Evolutionary conservation across 2,888 invertebrate genomes (phyloP).

Genomic region (Yponomeuta sedellus): DNA sequence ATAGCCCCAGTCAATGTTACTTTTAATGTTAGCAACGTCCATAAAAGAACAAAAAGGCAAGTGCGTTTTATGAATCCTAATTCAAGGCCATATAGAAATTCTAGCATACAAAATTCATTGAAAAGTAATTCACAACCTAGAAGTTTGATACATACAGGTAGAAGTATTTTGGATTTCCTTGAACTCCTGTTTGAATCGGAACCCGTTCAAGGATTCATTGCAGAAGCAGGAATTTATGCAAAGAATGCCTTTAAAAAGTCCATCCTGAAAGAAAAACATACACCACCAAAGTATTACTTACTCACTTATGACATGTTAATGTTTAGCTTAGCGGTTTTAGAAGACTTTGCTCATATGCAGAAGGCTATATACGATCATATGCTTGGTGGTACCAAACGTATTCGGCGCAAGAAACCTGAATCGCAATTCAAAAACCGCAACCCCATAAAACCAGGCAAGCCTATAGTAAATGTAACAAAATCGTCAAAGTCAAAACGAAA

Average conservation of each 20-base stretch:
- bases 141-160: conserved; percentile 19
- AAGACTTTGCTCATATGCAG: conserved; percentile 46
- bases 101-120: not conserved
- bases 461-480: not conserved
- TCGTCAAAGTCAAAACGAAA: not conserved
- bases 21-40: not conserved
- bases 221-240: conserved; percentile 38
- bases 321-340: conserved; percentile 50
- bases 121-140: not conserved
- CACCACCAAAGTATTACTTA: conserved; percentile 49
- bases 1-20: not conserved
- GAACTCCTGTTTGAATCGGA: conserved; percentile 38
- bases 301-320: conserved; percentile 48
- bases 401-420: not conserved
- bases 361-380: conserved; percentile 39
- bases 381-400: conserved; percentile 16
- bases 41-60: conserved; percentile 39
- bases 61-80: conserved; percentile 19
- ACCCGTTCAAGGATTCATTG: conserved; percentile 31
- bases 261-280: conserved; percentile 33
- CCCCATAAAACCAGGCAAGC: not conserved
- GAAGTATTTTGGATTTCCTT: conserved; percentile 37
- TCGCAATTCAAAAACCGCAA: not conserved
- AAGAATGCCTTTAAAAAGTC: conserved; percentile 40
- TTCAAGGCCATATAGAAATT: conserved; percentile 18